phyloP scores from a whole-genome alignment of 2,797 vertebrate genomes.

The Lerista edwardsae region DNA sequence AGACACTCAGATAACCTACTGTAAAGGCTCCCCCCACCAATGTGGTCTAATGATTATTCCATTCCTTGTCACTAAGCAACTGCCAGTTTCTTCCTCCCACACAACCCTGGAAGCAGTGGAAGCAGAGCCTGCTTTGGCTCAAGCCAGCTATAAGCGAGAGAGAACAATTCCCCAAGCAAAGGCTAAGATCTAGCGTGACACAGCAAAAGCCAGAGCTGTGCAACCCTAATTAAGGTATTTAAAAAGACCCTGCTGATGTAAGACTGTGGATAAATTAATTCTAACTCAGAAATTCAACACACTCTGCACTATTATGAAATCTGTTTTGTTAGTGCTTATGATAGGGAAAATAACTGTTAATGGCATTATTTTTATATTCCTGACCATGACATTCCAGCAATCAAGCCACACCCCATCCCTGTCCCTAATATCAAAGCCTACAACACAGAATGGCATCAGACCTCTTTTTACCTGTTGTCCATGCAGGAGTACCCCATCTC shows the following conservation, averaged over 20 bases:
- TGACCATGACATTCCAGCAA: too few relatives aligned
- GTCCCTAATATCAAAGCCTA: not conserved
- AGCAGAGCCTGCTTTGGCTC: not conserved
- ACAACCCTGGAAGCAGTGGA: not conserved
- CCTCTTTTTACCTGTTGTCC: not conserved
- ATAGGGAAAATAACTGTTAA: too few relatives aligned
- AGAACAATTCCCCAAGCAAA: not conserved
- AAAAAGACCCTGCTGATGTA: not conserved
- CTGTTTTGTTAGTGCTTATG: not conserved
- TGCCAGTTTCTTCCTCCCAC: conserved; percentile 7
- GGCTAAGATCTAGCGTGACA: not conserved
- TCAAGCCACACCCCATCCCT: too few relatives aligned
- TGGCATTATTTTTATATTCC: too few relatives aligned
- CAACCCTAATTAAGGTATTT: not conserved
- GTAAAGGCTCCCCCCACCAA: too few relatives aligned
- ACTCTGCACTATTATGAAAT: not conserved
- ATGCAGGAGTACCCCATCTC: not conserved
- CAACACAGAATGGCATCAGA: not conserved
- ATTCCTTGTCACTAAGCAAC: not conserved
- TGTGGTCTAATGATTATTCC: not conserved
- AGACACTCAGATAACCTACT: not conserved
- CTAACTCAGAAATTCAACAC: not conserved
- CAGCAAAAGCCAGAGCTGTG: not conserved
- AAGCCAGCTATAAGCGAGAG: not conserved
- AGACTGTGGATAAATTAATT: not conserved